Conservation (phyloP, 2,797 vertebrate genomes). For the Falco columbarius region DNA sequence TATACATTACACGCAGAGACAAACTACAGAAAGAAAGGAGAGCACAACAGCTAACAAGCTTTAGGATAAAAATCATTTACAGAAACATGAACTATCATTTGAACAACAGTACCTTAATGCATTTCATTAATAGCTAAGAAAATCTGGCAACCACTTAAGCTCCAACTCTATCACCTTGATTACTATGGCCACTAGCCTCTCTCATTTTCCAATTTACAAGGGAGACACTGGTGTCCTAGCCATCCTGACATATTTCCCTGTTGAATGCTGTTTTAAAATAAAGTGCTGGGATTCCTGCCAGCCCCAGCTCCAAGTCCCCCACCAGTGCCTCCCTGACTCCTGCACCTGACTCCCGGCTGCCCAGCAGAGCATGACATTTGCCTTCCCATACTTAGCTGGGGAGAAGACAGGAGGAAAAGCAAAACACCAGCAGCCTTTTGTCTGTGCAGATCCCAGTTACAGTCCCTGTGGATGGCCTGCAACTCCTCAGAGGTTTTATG, state of each 20-base stretch:
- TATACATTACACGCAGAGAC: neutral
- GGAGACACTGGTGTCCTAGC: neutral
- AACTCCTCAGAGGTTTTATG: neutral
- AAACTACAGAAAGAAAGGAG: neutral
- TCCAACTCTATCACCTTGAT: neutral
- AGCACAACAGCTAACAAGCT: rapidly evolving
- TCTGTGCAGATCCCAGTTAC: neutral
- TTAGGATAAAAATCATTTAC: neutral
- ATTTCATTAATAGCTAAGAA: neutral
- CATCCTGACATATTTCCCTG: neutral
- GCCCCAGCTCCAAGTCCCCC: neutral
- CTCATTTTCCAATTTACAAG: neutral
- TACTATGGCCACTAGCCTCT: neutral
- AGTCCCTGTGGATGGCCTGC: neutral
- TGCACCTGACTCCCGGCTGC: neutral
- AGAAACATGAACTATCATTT: neutral
- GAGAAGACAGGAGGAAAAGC: neutral
- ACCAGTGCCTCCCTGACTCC: neutral
- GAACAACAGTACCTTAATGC: neutral
- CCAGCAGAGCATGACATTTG: neutral
- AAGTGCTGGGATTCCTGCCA: neutral
- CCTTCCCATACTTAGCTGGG: neutral
- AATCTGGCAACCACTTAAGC: neutral
- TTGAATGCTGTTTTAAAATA: neutral
- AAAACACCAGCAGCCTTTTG: neutral